Percentiles rank a stretch among this genome's conserved stretches.
Conservation (phyloP, 2,113 vertebrate species). For the Delphinus delphis region DNA sequence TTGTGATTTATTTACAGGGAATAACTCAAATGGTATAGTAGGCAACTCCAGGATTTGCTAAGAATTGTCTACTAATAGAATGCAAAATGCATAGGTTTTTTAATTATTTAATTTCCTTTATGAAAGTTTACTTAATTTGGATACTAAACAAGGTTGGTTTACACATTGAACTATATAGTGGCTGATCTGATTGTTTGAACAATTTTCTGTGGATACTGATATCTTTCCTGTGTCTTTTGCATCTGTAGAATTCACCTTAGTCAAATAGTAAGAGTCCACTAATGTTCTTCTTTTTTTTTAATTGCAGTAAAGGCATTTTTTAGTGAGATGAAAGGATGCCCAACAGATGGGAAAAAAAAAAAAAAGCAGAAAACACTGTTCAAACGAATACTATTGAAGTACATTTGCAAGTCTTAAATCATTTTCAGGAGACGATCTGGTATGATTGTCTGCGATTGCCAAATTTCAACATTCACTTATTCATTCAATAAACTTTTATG, state of each 20-base stretch:
- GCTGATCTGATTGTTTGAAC: background rate
- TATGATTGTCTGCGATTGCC: background rate
- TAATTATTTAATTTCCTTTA: constrained; percentile 14
- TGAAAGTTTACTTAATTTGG: background rate
- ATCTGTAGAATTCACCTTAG: background rate
- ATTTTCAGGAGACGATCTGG: constrained; percentile 34
- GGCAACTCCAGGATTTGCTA: background rate
- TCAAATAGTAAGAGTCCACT: background rate
- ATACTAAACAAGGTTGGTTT: background rate
- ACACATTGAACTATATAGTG: background rate
- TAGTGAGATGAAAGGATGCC: background rate
- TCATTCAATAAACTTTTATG: background rate
- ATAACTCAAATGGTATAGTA: background rate
- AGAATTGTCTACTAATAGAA: background rate
- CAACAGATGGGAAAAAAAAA: background rate
- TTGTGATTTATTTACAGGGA: constrained; percentile 6
- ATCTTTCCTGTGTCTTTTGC: background rate
- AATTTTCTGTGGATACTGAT: background rate
- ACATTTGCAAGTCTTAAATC: constrained; percentile 43
- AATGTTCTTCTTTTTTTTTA: background rate
- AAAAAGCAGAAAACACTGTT: background rate
- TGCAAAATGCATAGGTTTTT: background rate
- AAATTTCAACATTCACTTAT: background rate
- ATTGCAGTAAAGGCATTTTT: background rate
- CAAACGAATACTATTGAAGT: constrained; percentile 24